Conservation (phyloP, 2,113 vertebrate genomes). For the Perognathus longimembris region DNA sequence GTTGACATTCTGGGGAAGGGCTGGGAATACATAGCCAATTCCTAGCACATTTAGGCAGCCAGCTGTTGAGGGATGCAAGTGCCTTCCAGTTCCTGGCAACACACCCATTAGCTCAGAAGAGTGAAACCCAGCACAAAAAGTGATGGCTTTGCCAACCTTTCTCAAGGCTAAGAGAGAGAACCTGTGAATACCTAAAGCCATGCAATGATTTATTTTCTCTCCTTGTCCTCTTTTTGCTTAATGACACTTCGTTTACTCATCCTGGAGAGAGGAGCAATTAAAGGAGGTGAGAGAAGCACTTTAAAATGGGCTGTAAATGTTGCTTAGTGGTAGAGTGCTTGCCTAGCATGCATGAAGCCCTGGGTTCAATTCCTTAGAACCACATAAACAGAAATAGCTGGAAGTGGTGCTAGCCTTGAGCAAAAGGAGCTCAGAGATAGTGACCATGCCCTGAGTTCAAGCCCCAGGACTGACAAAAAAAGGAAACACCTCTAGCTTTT, state of each 20-base stretch:
- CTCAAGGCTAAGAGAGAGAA: neutral
- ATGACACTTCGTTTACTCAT: neutral
- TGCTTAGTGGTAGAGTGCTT: too few species aligned
- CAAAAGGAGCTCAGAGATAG: too few species aligned
- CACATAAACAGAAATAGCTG: too few species aligned
- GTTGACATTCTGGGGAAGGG: neutral
- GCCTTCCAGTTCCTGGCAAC: neutral
- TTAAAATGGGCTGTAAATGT: too few species aligned
- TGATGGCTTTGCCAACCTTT: neutral
- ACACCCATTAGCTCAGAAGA: neutral
- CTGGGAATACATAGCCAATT: neutral
- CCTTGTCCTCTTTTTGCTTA: neutral
- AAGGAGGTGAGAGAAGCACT: neutral
- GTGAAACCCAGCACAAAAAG: neutral
- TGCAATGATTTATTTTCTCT: neutral
- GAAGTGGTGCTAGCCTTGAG: too few species aligned
- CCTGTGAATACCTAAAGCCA: neutral
- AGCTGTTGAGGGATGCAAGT: neutral
- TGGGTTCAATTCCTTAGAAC: too few species aligned
- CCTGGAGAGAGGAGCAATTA: neutral
- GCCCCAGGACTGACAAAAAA: too few species aligned
- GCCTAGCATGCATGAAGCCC: too few species aligned
- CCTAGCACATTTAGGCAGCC: neutral
- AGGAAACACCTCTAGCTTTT: neutral
- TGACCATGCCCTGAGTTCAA: too few species aligned